phyloP scores from a whole-genome alignment of 1,140 invertebrate species.

The Forficula auricularia region DNA sequence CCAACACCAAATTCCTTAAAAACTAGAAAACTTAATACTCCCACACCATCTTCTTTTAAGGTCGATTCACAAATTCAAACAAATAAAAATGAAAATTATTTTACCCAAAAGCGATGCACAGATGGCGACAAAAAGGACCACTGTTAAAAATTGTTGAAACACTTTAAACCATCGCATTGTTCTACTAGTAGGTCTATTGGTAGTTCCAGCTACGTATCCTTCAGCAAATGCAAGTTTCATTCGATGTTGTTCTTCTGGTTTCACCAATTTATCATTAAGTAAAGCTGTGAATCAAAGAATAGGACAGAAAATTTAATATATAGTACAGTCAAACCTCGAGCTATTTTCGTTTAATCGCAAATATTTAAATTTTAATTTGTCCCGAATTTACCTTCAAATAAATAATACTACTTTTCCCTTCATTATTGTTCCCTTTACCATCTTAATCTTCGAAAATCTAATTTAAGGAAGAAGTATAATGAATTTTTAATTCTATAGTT shows the following conservation, averaged over 20 bases:
- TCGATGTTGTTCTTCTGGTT: slow-evolving; percentile 41
- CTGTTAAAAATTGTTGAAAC: slow-evolving; percentile 46
- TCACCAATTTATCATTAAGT: slow-evolving; percentile 22
- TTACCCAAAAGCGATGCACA: slow-evolving; percentile 51
- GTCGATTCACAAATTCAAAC: too few relatives aligned
- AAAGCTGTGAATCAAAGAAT: slow-evolving; percentile 15
- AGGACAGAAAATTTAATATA: background rate
- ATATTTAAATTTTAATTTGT: background rate
- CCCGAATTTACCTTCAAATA: background rate
- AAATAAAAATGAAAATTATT: too few relatives aligned
- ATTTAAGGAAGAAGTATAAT: too few relatives aligned
- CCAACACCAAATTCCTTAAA: too few relatives aligned
- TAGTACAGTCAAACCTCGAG: background rate
- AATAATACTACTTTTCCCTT: background rate
- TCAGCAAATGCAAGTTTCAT: slow-evolving; percentile 79
- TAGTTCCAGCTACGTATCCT: slow-evolving; percentile 58
- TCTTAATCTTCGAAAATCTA: too few relatives aligned
- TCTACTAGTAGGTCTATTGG: slow-evolving; percentile 35
- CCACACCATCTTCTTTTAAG: too few relatives aligned
- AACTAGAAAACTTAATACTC: too few relatives aligned
- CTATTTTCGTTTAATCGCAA: background rate
- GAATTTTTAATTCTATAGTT: too few relatives aligned
- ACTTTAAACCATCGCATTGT: slow-evolving; percentile 50
- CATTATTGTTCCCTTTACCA: too few relatives aligned
- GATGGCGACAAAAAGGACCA: slow-evolving; percentile 56